Percentiles rank a stretch among this genome's conserved stretches.
These are phyloP conservation scores for Hippolais icterina DNA, from an alignment of 2,113 vertebrate species.

Conservation along the genomic window DNA sequence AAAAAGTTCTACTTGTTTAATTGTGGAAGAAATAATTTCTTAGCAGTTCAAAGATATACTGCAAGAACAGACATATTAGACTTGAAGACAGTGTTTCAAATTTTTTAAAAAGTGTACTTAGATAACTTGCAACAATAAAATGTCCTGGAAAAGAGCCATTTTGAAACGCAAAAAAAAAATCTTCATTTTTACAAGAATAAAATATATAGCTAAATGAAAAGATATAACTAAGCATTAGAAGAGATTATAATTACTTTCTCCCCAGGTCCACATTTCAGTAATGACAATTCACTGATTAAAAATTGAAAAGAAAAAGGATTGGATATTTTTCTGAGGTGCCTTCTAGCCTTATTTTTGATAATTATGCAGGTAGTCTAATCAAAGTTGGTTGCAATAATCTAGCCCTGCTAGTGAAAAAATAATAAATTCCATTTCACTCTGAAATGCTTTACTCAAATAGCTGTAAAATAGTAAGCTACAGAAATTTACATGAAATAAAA, in stretches of 20 bases:
- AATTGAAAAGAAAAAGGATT: not conserved
- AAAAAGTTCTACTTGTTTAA: not conserved
- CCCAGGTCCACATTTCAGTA: not conserved
- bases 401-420: not conserved
- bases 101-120: not conserved
- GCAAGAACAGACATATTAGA: not conserved
- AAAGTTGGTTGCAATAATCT: not conserved
- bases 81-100: not conserved
- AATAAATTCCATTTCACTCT: not conserved
- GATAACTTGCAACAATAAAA: not conserved
- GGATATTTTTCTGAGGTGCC: not conserved
- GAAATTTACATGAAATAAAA: not conserved
- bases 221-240: not conserved
- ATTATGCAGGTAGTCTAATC: not conserved
- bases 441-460: not conserved
- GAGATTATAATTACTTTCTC: not conserved
- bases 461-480: not conserved
- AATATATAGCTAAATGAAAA: not conserved
- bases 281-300: not conserved
- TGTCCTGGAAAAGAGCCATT: rapidly evolving
- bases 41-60: not conserved
- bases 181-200: not conserved
- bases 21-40: not conserved
- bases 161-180: not conserved
- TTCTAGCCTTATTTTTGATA: not conserved